Percentiles rank a stretch among this genome's conserved stretches.
Conservation (phyloP, 2,797 vertebrate species). For the Pangasius krempfi region DNA sequence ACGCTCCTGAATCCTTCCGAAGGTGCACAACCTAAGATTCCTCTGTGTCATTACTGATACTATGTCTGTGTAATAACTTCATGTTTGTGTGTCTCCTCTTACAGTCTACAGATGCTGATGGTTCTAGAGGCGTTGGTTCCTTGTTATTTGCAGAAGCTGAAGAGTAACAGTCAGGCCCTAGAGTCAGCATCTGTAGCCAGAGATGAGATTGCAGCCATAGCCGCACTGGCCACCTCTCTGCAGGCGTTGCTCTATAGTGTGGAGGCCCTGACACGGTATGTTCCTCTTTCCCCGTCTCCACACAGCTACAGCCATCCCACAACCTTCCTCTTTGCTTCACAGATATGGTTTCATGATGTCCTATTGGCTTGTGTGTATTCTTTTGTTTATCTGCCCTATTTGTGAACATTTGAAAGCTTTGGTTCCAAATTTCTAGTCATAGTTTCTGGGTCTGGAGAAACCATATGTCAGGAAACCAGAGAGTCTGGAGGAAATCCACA, state of each 20-base stretch:
- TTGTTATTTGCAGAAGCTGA: constrained; percentile 92
- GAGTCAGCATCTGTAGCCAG: constrained; percentile 90
- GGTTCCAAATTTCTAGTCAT: neutral
- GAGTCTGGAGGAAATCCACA: neutral
- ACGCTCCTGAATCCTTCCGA: constrained; percentile 95
- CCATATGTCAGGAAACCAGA: neutral
- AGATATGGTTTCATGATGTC: neutral
- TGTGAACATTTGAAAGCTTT: neutral
- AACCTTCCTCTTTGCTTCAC: neutral
- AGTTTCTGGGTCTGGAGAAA: neutral
- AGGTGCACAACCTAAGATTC: constrained; percentile 74
- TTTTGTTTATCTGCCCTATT: neutral
- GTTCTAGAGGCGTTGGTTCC: constrained; percentile 96
- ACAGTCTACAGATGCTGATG: constrained; percentile 98
- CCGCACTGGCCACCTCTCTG: constrained; percentile 91
- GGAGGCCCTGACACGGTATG: constrained; percentile 90
- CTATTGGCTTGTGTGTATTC: neutral
- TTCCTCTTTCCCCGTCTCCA: neutral
- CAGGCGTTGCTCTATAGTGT: constrained; percentile 97
- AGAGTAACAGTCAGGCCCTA: constrained; percentile 86
- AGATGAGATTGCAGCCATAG: constrained; percentile 95
- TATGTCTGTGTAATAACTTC: neutral
- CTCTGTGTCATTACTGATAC: neutral
- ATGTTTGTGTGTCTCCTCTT: constrained; percentile 1
- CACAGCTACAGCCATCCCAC: neutral